A percentile compares a stretch with the other conserved stretches of the same genome.
Conservation (phyloP, 2,113 vertebrate genomes). For the Eclectus roratus region DNA sequence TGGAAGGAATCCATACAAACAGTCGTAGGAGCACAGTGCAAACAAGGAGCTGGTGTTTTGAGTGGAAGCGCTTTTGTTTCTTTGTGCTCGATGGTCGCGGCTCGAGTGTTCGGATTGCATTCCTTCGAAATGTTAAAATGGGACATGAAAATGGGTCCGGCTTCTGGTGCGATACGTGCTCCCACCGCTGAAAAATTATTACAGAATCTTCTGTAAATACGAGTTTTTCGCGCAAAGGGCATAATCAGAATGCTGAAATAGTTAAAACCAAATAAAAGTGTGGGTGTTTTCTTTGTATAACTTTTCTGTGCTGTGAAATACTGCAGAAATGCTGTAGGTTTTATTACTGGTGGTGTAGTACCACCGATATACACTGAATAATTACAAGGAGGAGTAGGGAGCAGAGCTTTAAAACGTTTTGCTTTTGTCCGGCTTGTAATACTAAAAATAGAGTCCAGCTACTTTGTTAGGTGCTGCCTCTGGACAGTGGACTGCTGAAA, state of each 20-base stretch:
- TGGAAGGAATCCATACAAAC: fast-evolving
- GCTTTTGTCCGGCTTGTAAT: neutral
- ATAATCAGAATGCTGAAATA: neutral
- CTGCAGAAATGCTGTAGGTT: neutral
- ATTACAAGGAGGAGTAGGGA: neutral
- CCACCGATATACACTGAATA: too few relatives aligned
- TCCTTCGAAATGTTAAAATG: neutral
- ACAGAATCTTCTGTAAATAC: neutral
- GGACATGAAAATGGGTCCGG: neutral
- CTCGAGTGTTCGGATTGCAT: neutral
- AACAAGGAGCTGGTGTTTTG: neutral
- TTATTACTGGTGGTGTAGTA: neutral
- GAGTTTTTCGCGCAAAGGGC: neutral
- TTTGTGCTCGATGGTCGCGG: neutral
- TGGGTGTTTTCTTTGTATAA: fast-evolving
- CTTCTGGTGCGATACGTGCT: neutral
- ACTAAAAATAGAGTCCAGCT: neutral
- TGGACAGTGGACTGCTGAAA: neutral
- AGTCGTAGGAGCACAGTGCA: fast-evolving
- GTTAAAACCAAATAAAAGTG: neutral
- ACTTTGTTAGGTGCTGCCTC: neutral
- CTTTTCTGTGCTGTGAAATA: neutral
- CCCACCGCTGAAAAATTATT: neutral
- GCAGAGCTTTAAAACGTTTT: neutral
- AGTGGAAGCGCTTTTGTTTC: neutral